Percentiles rank a stretch among this genome's conserved stretches.
Conservation (phyloP, 2,888 invertebrate genomes). For the Byasa hedistus region DNA sequence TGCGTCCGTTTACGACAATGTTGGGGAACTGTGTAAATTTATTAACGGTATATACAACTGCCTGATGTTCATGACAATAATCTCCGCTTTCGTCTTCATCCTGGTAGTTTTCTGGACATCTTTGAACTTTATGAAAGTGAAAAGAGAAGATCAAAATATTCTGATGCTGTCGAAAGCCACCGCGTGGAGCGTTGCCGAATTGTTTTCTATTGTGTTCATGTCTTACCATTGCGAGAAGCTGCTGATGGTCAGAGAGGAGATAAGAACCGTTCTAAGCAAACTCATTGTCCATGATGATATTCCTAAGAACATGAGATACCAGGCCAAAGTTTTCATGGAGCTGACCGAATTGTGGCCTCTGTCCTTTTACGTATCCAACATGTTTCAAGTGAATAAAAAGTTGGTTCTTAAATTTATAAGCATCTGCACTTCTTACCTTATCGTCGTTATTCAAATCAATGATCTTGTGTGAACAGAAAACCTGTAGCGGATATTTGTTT, state of each 20-base stretch:
- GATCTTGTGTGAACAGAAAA: conserved; percentile 44
- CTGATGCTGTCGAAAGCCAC: not conserved
- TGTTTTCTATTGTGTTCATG: conserved; percentile 47
- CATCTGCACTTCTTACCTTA: conserved; percentile 62
- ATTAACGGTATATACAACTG: conserved; percentile 54
- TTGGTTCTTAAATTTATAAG: conserved; percentile 64
- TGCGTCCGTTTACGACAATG: conserved; percentile 47
- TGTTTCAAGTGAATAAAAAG: conserved; percentile 61
- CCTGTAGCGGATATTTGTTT: no score
- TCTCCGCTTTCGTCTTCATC: conserved; percentile 51
- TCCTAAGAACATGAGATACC: conserved; percentile 51
- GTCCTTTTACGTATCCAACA: conserved; percentile 45
- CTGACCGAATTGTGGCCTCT: conserved; percentile 58
- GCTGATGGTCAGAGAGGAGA: conserved; percentile 46
- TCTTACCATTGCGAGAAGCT: conserved; percentile 52
- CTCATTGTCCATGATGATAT: conserved; percentile 60
- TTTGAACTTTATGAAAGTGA: conserved; percentile 1
- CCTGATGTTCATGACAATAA: conserved; percentile 56
- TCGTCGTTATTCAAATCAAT: conserved; percentile 61
- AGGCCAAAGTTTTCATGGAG: conserved; percentile 63
- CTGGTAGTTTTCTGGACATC: conserved; percentile 54
- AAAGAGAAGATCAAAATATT: not conserved
- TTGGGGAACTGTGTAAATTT: conserved; percentile 47
- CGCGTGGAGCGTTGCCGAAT: conserved; percentile 47
- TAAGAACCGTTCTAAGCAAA: conserved; percentile 55